phyloP scores from a whole-genome alignment of 2,113 vertebrate species.

The Xenopus borealis region DNA sequence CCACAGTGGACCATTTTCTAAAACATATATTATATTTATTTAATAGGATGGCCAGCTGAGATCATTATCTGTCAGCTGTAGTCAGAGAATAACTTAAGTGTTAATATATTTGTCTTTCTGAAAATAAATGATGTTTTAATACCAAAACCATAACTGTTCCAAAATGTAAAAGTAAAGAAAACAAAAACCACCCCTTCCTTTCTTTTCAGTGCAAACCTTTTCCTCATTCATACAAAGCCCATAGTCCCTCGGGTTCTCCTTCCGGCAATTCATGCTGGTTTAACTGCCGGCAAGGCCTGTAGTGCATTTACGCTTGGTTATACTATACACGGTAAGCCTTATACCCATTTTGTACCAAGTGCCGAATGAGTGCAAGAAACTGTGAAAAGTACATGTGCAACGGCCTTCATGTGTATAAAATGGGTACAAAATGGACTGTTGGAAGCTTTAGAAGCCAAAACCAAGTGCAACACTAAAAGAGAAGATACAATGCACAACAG shows the following conservation, averaged over 20 bases:
- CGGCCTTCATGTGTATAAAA: constrained; percentile 16
- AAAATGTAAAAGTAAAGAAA: background rate
- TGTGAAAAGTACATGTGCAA: constrained; percentile 16
- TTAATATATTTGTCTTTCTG: constrained; percentile 1
- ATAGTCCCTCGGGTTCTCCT: constrained; percentile 39
- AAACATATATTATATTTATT: constrained; percentile 2
- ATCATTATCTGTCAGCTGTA: constrained; percentile 13
- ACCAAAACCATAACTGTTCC: background rate
- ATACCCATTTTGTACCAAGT: constrained; percentile 39
- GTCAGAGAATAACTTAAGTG: constrained; percentile 28
- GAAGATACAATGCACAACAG: constrained; percentile 32
- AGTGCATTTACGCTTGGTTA: constrained; percentile 26
- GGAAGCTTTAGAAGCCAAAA: background rate
- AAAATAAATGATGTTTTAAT: constrained; percentile 26
- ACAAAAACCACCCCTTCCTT: background rate
- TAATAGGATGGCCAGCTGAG: constrained; percentile 1
- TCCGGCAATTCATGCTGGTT: constrained; percentile 50
- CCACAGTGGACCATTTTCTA: constrained; percentile 8
- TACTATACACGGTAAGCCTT: background rate
- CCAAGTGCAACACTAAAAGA: constrained; percentile 6
- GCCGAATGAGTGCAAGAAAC: constrained; percentile 42
- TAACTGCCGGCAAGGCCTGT: constrained; percentile 42
- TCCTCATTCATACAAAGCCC: background rate
- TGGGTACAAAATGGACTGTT: constrained; percentile 17
- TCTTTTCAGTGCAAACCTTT: constrained; percentile 1